Base-by-base conservation (phyloP, 2,797 vertebrate genomes). In the Simalia tracyae region DNA sequence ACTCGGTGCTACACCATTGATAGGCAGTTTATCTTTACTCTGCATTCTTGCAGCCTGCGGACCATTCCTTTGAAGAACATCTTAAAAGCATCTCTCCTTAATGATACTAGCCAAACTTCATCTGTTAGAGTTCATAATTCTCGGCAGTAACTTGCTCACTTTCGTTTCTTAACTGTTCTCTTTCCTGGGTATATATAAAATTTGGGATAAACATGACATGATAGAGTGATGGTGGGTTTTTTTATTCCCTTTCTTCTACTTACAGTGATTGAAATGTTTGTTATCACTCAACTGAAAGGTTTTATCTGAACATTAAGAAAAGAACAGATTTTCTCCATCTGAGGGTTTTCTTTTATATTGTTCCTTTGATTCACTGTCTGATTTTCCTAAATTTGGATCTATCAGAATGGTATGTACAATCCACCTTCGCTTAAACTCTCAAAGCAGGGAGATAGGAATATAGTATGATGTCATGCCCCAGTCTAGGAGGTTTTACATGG, bases 21-120 rank as follows among this genome's bases (percentile, higher is more conserved):
- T 93, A 95, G 94, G 91, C 95, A 91, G 96, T 97, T 97, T 97
- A 97, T 97, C 96, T 97, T 94, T 84, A 87, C 91, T 57, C 93
- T 96, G 95, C 96, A 97, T 96, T 97, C 96, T 85, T 36, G 72
- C 93, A 96, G 96, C 96, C 96, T 94, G 94, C 56, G 0, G 97
- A 96, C 93, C 91, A 84, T 4, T 64, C 87, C 95, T 97, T 97
- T 96, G 95, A 96, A 96, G 96, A 93, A 26, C 91, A 87, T 94
- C 95, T 96, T 94, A 11, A 96, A 96, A 96, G 95, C 86, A 11
- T 76, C 26, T 22, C 93, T 94, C 0, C 87, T 94, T 91, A 95
- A 93, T 91, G 66, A 91, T 88, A 91, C 88, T 89, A 60, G 92
- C 93, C 94, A 87, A 88, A 92, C 95, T 95, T 95, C 95, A 95